Evolutionary conservation across 1,140 invertebrate species (phyloP), one percentile per base, ranked within the genome.

Genomic region (Magallana angulata): DNA sequence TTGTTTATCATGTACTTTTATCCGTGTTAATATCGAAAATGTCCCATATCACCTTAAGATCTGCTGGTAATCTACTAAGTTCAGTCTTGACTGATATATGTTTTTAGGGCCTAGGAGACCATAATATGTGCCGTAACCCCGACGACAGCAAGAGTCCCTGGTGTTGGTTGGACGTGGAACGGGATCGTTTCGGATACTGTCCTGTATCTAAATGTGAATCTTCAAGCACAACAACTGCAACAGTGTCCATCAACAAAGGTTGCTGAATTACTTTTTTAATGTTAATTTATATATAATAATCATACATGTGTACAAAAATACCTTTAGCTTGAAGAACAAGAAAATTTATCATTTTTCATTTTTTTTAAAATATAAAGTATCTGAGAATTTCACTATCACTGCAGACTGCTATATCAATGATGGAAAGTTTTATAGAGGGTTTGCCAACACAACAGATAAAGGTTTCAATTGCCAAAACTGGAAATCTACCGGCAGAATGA

Each of bases 81-180:
- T 24, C 24, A 24, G 24, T 24, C 24, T 24, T 76, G 68, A 4
- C 24, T 24, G 24, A 2, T 48, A 48, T 48, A 48, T 48, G 36
- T 30, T 76, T 76, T 8, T 84, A 93, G 92, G 92, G 92, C 60
- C 71, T 93, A 36, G 92, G 91, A 9, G 89, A 92, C 64, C 92
- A 93, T 87, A 92, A 92, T 85, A 91, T 82, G 83, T 93, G 92
- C 82, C 88, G 92, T 60, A 93, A 93, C 76, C 92, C 92, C 56
- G 92, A 93, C 86, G 60, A 68, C 60, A 90, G 91, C 71, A 82
- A 76, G 1, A 76, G 71, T 2, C 92, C 92, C 11, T 93, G 92
- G 92, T 93, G 92, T 60, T 93, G 92, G 92, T 89, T 91, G 9
- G 85, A 80, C 57, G 76, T 57, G 1, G 36, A 59, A 24, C 57